Conservation (phyloP, 2,113 vertebrate species). For the Tachycineta bicolor region DNA sequence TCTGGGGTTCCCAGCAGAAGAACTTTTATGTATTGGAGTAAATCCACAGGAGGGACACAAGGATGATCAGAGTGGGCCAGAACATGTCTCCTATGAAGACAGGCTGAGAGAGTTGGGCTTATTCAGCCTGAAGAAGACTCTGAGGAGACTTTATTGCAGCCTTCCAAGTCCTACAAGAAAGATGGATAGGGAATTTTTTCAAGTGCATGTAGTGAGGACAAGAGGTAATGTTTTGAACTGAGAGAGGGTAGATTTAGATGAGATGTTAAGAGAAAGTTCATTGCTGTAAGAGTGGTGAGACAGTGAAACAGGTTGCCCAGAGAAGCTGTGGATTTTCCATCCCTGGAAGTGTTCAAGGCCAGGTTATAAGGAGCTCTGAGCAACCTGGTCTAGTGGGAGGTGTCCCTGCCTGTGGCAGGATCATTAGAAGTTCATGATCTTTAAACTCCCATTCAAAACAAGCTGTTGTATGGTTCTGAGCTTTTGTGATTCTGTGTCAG, state of each 20-base stretch:
- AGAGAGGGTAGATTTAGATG: neutral
- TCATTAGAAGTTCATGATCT: neutral
- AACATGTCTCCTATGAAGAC: neutral
- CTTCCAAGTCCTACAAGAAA: neutral
- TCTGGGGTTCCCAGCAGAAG: neutral
- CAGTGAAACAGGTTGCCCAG: accelerated
- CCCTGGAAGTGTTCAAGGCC: neutral
- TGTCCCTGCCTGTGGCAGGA: neutral
- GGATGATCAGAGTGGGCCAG: neutral
- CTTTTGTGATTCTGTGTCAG: neutral
- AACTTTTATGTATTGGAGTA: neutral
- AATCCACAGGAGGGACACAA: neutral
- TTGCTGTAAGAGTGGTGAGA: neutral
- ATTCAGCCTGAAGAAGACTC: neutral
- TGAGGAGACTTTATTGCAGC: neutral
- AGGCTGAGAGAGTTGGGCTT: neutral
- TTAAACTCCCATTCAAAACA: neutral
- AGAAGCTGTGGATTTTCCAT: neutral
- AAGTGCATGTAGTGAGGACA: neutral
- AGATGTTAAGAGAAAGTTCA: neutral
- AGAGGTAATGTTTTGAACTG: neutral
- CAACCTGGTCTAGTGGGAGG: neutral
- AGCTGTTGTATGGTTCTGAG: neutral
- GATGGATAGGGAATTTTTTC: neutral
- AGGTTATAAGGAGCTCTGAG: neutral